Conservation (phyloP, 2,113 vertebrate genomes). For the Myotis lucifugus region DNA sequence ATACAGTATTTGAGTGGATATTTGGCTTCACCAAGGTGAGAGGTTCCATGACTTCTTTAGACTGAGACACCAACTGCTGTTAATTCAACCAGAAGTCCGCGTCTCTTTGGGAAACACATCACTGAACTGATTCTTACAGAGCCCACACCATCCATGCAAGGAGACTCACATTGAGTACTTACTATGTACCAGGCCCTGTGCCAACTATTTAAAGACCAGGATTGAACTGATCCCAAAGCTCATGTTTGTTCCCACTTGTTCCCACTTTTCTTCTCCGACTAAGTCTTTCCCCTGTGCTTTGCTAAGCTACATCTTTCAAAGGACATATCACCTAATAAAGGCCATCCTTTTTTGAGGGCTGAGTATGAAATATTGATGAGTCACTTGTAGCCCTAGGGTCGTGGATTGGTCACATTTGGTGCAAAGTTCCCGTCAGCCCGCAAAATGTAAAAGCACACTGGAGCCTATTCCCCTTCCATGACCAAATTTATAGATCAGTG, state of each 20-base stretch:
- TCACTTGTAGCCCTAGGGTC: neutral
- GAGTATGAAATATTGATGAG: neutral
- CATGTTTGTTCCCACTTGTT: neutral
- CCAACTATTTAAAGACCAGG: neutral
- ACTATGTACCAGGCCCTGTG: neutral
- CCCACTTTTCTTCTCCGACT: neutral
- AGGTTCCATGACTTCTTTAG: neutral
- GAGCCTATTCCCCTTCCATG: neutral
- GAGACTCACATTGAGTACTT: neutral
- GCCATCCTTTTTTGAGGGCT: neutral
- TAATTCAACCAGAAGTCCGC: neutral
- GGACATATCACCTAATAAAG: neutral
- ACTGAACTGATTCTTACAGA: neutral
- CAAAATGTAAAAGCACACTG: neutral
- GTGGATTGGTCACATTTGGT: neutral
- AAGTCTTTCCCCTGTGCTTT: neutral
- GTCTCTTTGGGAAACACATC: neutral
- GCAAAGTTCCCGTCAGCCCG: neutral
- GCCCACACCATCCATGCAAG: neutral
- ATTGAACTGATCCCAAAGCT: neutral
- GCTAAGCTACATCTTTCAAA: slow-evolving; percentile 14
- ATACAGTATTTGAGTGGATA: neutral
- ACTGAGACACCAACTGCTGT: neutral
- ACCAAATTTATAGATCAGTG: neutral
- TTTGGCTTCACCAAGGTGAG: neutral